Conservation (phyloP, 1,140 invertebrate species). For the Chrysomallon squamiferum region DNA sequence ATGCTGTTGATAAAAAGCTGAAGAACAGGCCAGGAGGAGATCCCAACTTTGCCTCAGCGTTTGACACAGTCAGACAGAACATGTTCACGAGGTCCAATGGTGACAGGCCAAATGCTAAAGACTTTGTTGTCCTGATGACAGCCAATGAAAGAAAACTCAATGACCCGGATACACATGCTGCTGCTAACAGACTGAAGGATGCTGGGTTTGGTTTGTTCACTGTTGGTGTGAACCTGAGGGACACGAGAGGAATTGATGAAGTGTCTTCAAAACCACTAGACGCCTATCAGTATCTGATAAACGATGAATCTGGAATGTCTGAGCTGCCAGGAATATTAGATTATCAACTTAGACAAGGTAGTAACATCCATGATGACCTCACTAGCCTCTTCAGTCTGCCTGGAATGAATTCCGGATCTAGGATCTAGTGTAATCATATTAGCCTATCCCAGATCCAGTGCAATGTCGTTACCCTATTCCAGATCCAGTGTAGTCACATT, state of each 20-base stretch:
- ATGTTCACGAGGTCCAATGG: constrained; percentile 5
- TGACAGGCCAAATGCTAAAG: constrained; percentile 8
- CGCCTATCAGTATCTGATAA: not conserved
- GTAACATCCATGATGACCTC: too few species aligned
- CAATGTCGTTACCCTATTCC: too few species aligned
- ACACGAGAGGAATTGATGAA: not conserved
- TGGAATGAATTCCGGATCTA: too few species aligned
- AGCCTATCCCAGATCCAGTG: too few species aligned
- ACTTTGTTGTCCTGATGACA: constrained; percentile 9
- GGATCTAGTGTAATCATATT: too few species aligned
- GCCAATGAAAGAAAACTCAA: constrained; percentile 2
- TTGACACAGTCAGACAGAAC: constrained; percentile 1
- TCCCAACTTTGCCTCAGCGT: constrained; percentile 11
- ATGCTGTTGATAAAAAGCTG: not conserved
- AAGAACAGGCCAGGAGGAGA: not conserved
- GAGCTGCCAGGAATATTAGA: not conserved
- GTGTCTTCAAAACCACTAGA: not conserved
- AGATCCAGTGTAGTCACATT: too few species aligned
- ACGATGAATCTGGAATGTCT: not conserved
- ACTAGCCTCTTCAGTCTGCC: too few species aligned
- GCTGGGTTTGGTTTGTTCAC: not conserved
- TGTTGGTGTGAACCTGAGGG: constrained; percentile 1
- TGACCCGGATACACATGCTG: constrained; percentile 3
- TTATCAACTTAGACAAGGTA: too few species aligned
- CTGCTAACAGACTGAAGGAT: constrained; percentile 6